Percentiles rank a stretch among this genome's conserved stretches.
Evolutionary conservation across 2,888 invertebrate genomes (phyloP).

Genomic region (Drosophila histrio): DNA sequence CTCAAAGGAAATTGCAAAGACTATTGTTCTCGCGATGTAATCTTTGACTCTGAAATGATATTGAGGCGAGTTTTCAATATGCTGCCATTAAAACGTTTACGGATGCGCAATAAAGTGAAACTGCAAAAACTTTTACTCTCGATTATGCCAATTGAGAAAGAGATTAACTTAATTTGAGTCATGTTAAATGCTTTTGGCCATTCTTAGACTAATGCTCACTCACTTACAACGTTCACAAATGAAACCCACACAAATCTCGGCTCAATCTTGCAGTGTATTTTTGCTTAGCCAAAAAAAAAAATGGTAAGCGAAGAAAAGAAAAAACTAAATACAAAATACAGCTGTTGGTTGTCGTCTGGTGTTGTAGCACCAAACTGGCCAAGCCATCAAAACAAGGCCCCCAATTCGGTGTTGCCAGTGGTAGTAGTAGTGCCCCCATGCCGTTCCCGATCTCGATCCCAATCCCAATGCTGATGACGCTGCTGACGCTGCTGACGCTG

Average conservation of each 20-base stretch:
- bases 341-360: constrained; percentile 56
- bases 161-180: neutral
- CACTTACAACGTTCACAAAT: neutral
- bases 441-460: constrained; percentile 25
- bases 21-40: no score
- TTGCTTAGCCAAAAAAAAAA: neutral
- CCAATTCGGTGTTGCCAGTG: constrained; percentile 56
- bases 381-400: constrained; percentile 77
- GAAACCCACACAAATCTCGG: constrained; percentile 27
- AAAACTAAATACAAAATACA: constrained; percentile 32
- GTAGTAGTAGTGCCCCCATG: constrained; percentile 61
- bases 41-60: no score
- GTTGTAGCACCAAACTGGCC: constrained; percentile 59
- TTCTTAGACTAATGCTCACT: constrained; percentile 1
- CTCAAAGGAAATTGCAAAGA: neutral
- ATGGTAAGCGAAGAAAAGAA: neutral
- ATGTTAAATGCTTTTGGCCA: neutral
- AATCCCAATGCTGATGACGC: neutral
- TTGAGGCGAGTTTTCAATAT: neutral
- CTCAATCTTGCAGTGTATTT: constrained; percentile 16
- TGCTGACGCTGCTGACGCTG: constrained; percentile 2
- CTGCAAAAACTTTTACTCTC: neutral
- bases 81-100: neutral
- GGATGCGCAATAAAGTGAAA: neutral
- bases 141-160: neutral